phyloP scores from a whole-genome alignment of 2,113 vertebrate species.

The Lepus timidus region DNA sequence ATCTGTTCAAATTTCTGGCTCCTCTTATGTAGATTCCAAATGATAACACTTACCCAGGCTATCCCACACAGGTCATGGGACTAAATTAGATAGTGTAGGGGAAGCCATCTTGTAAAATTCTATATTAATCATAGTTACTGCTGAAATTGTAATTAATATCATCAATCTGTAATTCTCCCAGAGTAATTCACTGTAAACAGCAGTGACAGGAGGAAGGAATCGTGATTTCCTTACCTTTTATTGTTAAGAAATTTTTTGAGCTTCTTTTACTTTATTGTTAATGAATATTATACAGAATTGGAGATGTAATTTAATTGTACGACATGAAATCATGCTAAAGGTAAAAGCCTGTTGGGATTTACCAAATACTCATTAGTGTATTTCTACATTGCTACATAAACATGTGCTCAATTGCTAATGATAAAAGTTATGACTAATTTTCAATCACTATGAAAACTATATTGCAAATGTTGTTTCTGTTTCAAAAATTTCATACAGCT shows the following conservation, averaged over 20 bases:
- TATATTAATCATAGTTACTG: not conserved
- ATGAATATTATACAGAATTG: too few species aligned
- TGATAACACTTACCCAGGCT: not conserved
- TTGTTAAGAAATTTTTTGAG: not conserved
- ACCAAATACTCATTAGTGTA: too few species aligned
- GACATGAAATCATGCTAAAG: too few species aligned
- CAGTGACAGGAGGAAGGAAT: not conserved
- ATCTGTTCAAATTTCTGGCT: not conserved
- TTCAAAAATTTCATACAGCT: too few species aligned
- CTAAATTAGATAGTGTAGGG: not conserved
- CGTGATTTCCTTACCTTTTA: not conserved
- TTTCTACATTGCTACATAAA: too few species aligned
- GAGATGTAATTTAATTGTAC: too few species aligned
- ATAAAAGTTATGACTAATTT: too few species aligned
- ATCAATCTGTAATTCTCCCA: not conserved
- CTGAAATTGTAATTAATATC: not conserved
- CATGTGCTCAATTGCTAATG: too few species aligned
- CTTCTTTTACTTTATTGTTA: too few species aligned
- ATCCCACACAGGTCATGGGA: not conserved
- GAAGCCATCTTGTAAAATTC: not conserved
- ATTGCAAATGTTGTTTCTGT: too few species aligned
- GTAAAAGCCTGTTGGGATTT: too few species aligned
- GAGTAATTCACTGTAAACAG: not conserved
- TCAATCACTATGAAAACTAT: too few species aligned
- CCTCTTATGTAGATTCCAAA: not conserved